These are phyloP conservation scores for Paramormyrops kingsleyae DNA, from an alignment of 2,113 vertebrate genomes.

Conservation along the genomic window DNA sequence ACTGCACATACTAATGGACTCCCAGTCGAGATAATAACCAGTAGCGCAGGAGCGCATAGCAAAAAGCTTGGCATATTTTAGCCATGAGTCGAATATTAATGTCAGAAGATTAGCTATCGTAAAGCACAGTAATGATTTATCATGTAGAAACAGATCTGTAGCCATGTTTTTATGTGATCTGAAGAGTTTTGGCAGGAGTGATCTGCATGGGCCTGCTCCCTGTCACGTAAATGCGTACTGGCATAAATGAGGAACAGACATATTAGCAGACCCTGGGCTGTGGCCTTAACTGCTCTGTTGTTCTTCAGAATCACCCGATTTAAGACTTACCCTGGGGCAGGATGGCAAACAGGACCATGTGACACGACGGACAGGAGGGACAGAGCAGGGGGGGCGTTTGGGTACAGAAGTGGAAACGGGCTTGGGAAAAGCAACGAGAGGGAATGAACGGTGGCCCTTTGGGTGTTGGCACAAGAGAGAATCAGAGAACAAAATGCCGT, in stretches of 20 bases:
- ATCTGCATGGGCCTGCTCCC: not conserved
- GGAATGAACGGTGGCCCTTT: not conserved
- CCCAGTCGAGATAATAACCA: not conserved
- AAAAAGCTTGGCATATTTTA: not conserved
- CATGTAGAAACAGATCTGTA: not conserved
- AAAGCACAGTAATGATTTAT: not conserved
- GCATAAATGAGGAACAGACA: conserved; percentile 6
- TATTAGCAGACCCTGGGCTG: not conserved
- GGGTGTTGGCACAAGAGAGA: not conserved
- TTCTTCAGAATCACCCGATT: not conserved
- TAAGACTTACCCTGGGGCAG: not conserved
- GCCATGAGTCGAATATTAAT: not conserved
- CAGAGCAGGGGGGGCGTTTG: not conserved
- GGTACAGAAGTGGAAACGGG: not conserved
- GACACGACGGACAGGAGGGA: not conserved
- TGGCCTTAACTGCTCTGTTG: not conserved
- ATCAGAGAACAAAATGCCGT: not conserved
- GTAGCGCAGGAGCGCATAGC: not conserved
- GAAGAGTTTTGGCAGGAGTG: not conserved
- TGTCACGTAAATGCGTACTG: conserved; percentile 1
- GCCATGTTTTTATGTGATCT: not conserved
- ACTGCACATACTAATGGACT: not conserved
- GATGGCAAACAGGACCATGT: not conserved
- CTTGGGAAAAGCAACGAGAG: not conserved
- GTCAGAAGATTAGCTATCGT: not conserved